Base-by-base conservation (phyloP, 1,140 invertebrate species). In the Papilio polyxenes region DNA sequence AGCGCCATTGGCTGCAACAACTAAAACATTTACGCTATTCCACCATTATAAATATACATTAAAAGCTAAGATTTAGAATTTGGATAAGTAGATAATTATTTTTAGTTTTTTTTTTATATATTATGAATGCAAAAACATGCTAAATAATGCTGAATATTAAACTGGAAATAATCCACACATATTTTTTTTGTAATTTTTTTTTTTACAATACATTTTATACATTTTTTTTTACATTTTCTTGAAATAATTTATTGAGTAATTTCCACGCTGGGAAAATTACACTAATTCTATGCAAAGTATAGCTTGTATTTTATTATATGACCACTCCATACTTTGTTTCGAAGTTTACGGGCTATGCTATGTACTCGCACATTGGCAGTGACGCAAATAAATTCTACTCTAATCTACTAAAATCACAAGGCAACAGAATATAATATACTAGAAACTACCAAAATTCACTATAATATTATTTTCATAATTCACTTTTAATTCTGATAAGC, bases 231-330 rank as follows among this genome's bases (percentile, higher is more conserved):
- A 83, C 82, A 81, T 85, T 90, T 92, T 89, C 90, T 88, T 72
- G 11, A 6, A 72, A 82, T 85, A 86, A 87, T 89, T 89, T 92
- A 90, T 91, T 89, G 90, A 94, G 93, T 95, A 93, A 95, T 95
- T 95, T 95, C 94, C 94, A 95, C 92, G 94, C 92, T 95, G 93
- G 96, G 96, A 96, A 97, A 97, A 97, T 96, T 97, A 96, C 96
- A 97, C 96, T 97, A 97, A 96, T 97, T 97, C 96, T 97, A 97
- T 97, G 97, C 97, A 97, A 97, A 97, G 97, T 97, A 97, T 97
- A 97, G 97, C 95, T 97, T 96, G 96, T 97, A 96, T 94, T 92
- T 87, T 92, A 83, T 93, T 91, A 93, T 91, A 91, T 91, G 90
- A 94, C 92, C 92, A 94, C 92, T 94, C 92, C 92, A 94, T 94